phyloP scores from a whole-genome alignment of 2,888 invertebrate species.

The Acleris literana region DNA sequence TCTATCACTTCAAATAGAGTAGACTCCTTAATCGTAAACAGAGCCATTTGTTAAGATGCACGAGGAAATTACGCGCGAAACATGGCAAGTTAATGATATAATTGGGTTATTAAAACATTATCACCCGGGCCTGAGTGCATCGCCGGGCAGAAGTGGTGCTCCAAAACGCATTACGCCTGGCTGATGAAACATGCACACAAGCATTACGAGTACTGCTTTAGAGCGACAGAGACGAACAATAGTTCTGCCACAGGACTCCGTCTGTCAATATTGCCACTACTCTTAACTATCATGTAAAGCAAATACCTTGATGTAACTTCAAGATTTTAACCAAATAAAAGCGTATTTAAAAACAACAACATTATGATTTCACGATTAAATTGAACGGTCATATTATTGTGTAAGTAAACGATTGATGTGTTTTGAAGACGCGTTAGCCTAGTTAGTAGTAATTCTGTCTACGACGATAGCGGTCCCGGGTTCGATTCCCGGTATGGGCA shows the following conservation, averaged over 20 bases:
- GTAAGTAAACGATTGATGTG: conserved; percentile 9
- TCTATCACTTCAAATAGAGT: no score
- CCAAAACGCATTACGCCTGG: conserved; percentile 65
- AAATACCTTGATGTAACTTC: conserved; percentile 52
- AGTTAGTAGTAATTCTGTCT: no score
- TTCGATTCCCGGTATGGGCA: no score
- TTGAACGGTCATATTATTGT: conserved; percentile 15
- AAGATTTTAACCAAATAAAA: conserved; percentile 20
- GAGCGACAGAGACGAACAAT: conserved; percentile 45
- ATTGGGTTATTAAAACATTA: conserved; percentile 55
- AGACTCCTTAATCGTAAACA: not conserved
- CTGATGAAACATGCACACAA: conserved; percentile 56
- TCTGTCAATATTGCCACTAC: conserved; percentile 61
- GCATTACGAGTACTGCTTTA: conserved; percentile 2
- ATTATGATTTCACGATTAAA: conserved; percentile 3
- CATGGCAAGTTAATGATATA: conserved; percentile 29
- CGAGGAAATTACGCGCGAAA: not conserved
- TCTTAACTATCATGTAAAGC: conserved; percentile 57
- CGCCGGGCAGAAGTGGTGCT: conserved; percentile 55
- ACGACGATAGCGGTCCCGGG: no score
- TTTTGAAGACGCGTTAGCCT: no score
- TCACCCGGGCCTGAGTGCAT: conserved; percentile 56
- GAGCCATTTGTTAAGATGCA: conserved; percentile 20
- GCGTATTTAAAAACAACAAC: conserved; percentile 20
- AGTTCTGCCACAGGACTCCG: conserved; percentile 41